A percentile compares a stretch with the other conserved stretches of the same genome.
phyloP scores from a whole-genome alignment of 2,888 invertebrate genomes.

The Matsumyia berberina region DNA sequence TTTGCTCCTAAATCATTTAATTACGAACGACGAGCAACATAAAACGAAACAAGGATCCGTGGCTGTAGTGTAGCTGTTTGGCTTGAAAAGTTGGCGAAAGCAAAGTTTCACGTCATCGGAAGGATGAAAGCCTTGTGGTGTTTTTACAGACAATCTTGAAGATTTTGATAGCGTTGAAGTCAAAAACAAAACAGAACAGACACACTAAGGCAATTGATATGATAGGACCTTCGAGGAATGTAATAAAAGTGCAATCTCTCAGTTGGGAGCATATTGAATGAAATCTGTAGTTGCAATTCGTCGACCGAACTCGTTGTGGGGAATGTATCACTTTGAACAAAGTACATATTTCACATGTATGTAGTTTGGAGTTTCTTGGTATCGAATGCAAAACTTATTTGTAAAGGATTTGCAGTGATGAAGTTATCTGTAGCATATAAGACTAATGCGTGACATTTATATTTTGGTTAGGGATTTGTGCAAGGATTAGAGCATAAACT shows the following conservation, averaged over 20 bases:
- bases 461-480: too few species aligned
- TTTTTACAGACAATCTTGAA: neutral
- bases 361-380: neutral
- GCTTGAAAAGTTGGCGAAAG: conserved; percentile 6
- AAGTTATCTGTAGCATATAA: too few species aligned
- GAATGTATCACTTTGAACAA: neutral
- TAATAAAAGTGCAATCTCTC: conserved; percentile 36
- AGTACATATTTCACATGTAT: neutral
- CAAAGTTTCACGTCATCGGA: neutral
- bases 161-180: conserved; percentile 11
- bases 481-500: too few species aligned
- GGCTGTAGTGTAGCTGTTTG: conserved; percentile 17
- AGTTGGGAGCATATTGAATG: neutral
- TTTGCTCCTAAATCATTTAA: conserved; percentile 63
- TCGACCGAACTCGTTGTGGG: neutral
- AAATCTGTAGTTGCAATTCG: neutral
- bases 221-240: conserved; percentile 31
- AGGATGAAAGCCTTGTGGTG: neutral
- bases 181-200: neutral
- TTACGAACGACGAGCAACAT: conserved; percentile 51
- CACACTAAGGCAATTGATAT: conserved; percentile 8
- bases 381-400: too few species aligned
- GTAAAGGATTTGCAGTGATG: too few species aligned
- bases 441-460: too few species aligned
- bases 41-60: conserved; percentile 42